phyloP scores from a whole-genome alignment of 2,113 vertebrate genomes.

The Melanotaenia duboulayi region DNA sequence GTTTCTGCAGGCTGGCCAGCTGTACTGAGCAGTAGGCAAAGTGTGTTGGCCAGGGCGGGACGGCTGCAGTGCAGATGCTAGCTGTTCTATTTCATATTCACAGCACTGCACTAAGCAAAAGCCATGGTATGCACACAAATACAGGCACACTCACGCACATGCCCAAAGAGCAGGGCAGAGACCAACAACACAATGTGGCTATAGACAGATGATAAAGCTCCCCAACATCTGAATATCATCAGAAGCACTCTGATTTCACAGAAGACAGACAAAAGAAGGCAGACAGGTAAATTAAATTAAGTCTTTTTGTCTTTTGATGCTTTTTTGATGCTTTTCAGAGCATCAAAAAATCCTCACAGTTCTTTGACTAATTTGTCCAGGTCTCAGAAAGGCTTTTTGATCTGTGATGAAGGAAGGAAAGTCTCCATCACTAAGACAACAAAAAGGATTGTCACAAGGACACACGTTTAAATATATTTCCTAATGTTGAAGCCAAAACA shows the following conservation, averaged over 20 bases:
- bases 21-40: slow-evolving; percentile 41
- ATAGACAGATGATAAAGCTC: neutral
- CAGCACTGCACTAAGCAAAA: slow-evolving; percentile 58
- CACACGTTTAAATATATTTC: slow-evolving; percentile 16
- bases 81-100: slow-evolving; percentile 77
- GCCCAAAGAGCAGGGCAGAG: slow-evolving; percentile 16
- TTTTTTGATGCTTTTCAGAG: too few species aligned
- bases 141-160: slow-evolving; percentile 15
- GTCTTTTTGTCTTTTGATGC: too few species aligned
- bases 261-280: neutral
- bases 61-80: slow-evolving; percentile 78
- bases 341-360: neutral
- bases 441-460: slow-evolving; percentile 38
- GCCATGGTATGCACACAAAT: slow-evolving; percentile 48
- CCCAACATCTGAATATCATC: neutral
- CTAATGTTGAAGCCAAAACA: slow-evolving; percentile 13
- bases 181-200: neutral
- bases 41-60: slow-evolving; percentile 50
- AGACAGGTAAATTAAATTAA: neutral
- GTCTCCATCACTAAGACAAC: slow-evolving; percentile 43
- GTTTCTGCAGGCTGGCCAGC: slow-evolving; percentile 47
- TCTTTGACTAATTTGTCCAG: neutral
- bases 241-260: slow-evolving; percentile 2
- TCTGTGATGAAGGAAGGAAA: slow-evolving; percentile 58
- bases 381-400: slow-evolving; percentile 39